A percentile compares a stretch with the other conserved stretches of the same genome.
Conservation (phyloP, 1,140 invertebrate species). For the Chionoecetes opilio region DNA sequence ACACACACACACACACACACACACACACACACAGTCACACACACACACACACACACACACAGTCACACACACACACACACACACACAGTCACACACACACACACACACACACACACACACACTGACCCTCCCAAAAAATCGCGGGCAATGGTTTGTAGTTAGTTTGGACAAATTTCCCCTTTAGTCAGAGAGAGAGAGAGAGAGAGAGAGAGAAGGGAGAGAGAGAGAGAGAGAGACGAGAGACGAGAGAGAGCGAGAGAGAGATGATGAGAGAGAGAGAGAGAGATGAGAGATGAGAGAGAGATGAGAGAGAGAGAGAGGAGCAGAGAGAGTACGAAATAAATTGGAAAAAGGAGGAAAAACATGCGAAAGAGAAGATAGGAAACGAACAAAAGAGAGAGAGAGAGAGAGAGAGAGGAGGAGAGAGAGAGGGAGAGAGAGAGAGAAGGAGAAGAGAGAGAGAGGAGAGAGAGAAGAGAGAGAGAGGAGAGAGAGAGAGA, state of each 20-base stretch:
- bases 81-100: neutral
- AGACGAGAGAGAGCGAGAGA: neutral
- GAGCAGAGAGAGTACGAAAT: neutral
- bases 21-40: constrained; percentile 37
- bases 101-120: constrained; percentile 35
- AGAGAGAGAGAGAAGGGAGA: too few relatives aligned
- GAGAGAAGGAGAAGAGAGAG: neutral
- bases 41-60: constrained; percentile 47
- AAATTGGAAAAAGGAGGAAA: neutral
- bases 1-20: constrained; percentile 48
- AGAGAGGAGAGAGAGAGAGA: neutral
- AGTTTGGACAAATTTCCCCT: too few relatives aligned
- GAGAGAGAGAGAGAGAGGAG: neutral
- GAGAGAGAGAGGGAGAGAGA: neutral
- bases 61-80: neutral
- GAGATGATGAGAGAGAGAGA: neutral
- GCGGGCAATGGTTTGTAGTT: too few relatives aligned
- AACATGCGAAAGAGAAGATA: neutral
- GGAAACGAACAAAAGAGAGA: neutral
- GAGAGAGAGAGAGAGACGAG: neutral
- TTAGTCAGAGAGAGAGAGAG: too few relatives aligned
- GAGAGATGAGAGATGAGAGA: neutral
- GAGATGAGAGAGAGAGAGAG: neutral
- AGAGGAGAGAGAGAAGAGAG: neutral
- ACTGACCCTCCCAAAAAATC: neutral